Conservation (phyloP, 2,797 vertebrate genomes). For the Botia kubotai region DNA sequence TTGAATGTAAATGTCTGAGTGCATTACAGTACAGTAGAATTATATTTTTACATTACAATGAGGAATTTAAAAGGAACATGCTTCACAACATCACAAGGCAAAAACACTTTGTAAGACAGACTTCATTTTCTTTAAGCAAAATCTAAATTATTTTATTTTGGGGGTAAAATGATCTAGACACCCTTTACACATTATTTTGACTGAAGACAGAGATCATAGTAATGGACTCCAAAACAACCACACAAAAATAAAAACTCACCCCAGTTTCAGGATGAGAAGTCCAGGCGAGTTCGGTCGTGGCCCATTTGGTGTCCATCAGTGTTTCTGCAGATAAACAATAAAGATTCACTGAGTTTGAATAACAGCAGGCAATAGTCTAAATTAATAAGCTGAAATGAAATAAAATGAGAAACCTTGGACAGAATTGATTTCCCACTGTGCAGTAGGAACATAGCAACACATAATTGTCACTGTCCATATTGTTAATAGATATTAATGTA, state of each 20-base stretch:
- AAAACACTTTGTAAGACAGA: no score
- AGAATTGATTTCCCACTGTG: conserved; percentile 9
- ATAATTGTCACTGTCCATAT: conserved; percentile 5
- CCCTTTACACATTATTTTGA: background rate
- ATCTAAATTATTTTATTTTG: background rate
- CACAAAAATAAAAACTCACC: conserved; percentile 79
- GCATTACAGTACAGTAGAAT: background rate
- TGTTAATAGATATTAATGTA: conserved; percentile 16
- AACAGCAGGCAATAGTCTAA: background rate
- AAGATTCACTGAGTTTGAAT: conserved; percentile 41
- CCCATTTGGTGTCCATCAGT: conserved; percentile 97
- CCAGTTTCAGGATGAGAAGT: conserved; percentile 94
- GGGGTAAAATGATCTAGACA: background rate
- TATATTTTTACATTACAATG: background rate
- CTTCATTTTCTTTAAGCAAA: background rate
- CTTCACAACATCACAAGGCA: background rate
- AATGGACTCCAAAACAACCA: conserved; percentile 7
- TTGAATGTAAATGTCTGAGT: background rate
- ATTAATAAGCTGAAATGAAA: background rate
- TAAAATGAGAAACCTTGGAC: background rate
- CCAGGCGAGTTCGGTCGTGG: conserved; percentile 96
- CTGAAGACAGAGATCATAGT: background rate
- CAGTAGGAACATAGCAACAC: background rate
- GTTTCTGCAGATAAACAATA: conserved; percentile 83
- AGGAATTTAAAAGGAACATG: background rate